Base-by-base conservation (phyloP, 2,888 invertebrate species). In the Chloroclysta siterata region DNA sequence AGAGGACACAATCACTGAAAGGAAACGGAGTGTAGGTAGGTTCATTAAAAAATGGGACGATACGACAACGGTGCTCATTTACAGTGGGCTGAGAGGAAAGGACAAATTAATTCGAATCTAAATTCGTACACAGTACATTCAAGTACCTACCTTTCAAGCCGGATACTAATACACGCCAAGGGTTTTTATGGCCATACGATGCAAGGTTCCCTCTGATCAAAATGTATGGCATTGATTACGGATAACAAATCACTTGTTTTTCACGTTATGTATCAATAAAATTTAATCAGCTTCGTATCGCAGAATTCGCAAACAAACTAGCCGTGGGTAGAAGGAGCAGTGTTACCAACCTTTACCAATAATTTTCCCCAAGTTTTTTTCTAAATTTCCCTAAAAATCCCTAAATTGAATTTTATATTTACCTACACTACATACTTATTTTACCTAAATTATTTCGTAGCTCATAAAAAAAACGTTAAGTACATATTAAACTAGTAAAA, bases 121-220 rank as follows among this genome's bases (percentile, higher is more conserved):
- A 22, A 22, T 22, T 33, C 13, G n/a, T 14, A 51, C 22, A n/a
- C 74, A 75, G 36, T 17, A 51, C 50, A 42, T 51, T 15, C 33
- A 46, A 5, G 8, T 33, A 8, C 0, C 1, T 95, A 96, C 96
- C 96, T 95, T 97, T 97, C 80, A 97, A 93, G 86, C 97, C 97
- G 79, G 97, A 97, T 77, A 97, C 97, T 84, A 97, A 94, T 77
- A 97, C 97, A 88, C 97, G 95, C 97, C 97, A 97, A 87, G 97
- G 97, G 93, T 96, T 96, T 93, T 95, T 95, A 93, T 97, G 96
- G 93, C 96, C 96, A 89, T 97, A 97, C 54, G 97, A 96, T 88
- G 97, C 96, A 84, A 97, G 94, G 94, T 97, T 97, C 91, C 97
- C 97, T 88, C 97, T 95, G 82, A 97, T 96, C 94, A 97, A 94